A percentile compares a stretch with the other conserved stretches of the same genome.
Evolutionary conservation across 1,140 invertebrate genomes (phyloP).

Genomic region (Drosophila mauritiana): DNA sequence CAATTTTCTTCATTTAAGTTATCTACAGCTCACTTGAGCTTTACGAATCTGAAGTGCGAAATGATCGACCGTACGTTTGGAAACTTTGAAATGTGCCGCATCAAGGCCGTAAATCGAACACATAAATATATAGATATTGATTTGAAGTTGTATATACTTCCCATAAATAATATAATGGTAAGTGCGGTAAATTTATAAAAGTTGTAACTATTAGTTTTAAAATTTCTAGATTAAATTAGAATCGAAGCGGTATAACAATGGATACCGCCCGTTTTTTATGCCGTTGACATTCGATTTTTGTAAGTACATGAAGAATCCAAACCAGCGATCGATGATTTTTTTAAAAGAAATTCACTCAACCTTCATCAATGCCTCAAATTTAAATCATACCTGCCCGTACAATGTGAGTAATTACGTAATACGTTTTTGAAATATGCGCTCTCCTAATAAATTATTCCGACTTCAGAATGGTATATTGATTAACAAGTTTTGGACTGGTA

Average conservation of each 20-base stretch:
- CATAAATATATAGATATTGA: conserved; percentile 45
- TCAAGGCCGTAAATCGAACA: conserved; percentile 50
- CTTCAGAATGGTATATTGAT: conserved; percentile 44
- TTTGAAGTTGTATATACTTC: background rate
- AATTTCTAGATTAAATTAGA: conserved; percentile 4
- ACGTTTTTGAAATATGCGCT: too few species aligned
- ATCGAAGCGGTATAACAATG: conserved; percentile 10
- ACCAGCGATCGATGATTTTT: background rate
- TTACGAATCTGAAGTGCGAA: conserved; percentile 43
- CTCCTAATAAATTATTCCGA: background rate
- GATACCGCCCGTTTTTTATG: conserved; percentile 27
- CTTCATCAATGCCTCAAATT: conserved; percentile 7
- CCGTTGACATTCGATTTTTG: conserved; percentile 28
- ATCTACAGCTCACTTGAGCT: conserved; percentile 5
- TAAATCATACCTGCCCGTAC: conserved; percentile 41
- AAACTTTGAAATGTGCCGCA: conserved; percentile 22
- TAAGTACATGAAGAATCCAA: conserved; percentile 14
- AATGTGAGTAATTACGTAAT: conserved; percentile 10
- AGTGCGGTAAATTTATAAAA: background rate
- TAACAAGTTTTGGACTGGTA: conserved; percentile 28
- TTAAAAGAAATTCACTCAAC: background rate
- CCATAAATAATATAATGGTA: conserved; percentile 22
- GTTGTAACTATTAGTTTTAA: background rate
- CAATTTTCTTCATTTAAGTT: background rate
- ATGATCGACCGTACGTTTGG: conserved; percentile 5